Conservation (phyloP, 2,888 invertebrate genomes). For the Macrophya alboannulata region DNA sequence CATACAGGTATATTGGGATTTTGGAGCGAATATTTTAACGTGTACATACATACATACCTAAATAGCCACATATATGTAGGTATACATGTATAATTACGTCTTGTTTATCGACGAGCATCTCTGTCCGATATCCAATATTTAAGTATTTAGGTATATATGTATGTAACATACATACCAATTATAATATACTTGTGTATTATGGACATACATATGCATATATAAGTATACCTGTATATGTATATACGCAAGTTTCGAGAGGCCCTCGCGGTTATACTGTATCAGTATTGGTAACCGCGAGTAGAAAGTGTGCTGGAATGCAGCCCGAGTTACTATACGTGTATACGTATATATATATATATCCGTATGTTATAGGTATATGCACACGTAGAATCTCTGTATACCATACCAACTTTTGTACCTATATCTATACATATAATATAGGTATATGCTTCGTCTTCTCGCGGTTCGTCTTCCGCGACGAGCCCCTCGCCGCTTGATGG, state of each 20-base stretch:
- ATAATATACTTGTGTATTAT: background rate
- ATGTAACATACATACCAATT: background rate
- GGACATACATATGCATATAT: background rate
- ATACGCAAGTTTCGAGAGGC: background rate
- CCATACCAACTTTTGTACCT: background rate
- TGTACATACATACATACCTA: background rate
- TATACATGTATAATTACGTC: background rate
- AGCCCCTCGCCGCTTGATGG: background rate
- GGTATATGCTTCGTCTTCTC: background rate
- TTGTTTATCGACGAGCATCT: background rate
- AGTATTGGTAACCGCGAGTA: constrained; percentile 33
- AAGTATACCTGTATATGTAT: background rate
- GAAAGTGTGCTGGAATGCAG: constrained; percentile 58
- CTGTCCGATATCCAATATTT: constrained; percentile 11
- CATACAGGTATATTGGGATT: background rate
- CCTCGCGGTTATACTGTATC: background rate
- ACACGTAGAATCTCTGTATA: background rate
- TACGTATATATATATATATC: background rate
- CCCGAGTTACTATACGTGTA: constrained; percentile 1
- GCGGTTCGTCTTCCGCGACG: constrained; percentile 3
- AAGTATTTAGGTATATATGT: background rate
- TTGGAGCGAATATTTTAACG: background rate
- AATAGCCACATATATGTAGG: constrained; percentile 6
- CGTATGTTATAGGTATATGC: background rate
- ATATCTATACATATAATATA: too few species aligned